Evolutionary conservation across 2,888 invertebrate genomes (phyloP), one percentile per base, ranked within the genome.

Genomic region (Xestoiulus laeticollis): DNA sequence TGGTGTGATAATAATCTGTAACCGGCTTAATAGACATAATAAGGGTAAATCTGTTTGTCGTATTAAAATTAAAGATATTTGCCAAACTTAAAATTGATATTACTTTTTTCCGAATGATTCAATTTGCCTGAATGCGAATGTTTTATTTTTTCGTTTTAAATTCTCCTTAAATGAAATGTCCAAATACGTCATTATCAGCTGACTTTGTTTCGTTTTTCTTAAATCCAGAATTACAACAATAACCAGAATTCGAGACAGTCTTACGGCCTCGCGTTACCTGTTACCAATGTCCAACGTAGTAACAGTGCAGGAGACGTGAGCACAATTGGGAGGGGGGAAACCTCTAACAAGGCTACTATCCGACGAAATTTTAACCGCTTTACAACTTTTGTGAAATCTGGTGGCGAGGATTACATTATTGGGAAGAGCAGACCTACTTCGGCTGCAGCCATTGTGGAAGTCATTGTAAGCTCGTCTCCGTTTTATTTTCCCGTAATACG

Each of bases 321-420:
- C 88, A 88, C 89, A 19, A 87, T 90, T 85, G 90, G 90, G 88
- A 89, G 83, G 85, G 86, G 44, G 30, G 90, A 89, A 38, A 43
- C 87, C 30, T 87, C 82, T n/a, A 93, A 94, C 90, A 93, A 94
- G 90, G 94, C 95, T 89, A 94, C 95, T 90, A 94, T 96, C 88
- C 93, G 94, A 91, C 96, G 95, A 92, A 96, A 94, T 92, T 93
- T 95, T 88, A 95, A 95, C 90, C 94, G 95, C 89, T 90, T 98
- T 92, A 96, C 97, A 30, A 95, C 96, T 87, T 96, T 98, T 91
- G 96, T 96, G 6, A 98, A 98, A 92, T 95, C 96, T 84, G 96
- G 97, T 26, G 95, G 96, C 87, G 98, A 98, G 92, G 96, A 96
- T 90, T 98, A 96, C 92, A 94, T 98, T 89, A 94, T 98, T 90